phyloP scores from a whole-genome alignment of 2,888 invertebrate species.

The Adineta ricciae region DNA sequence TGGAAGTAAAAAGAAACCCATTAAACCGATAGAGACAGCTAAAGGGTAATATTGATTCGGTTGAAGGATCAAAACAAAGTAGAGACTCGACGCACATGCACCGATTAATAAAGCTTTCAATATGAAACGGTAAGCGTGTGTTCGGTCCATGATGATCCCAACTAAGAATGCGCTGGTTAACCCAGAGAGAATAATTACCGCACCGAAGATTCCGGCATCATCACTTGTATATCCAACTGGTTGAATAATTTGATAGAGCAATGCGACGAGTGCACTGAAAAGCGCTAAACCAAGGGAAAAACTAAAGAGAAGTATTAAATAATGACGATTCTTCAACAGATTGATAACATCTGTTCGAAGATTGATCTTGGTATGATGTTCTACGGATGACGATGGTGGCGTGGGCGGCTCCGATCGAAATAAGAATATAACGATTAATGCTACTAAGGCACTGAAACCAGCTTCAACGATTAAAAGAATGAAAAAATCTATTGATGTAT shows the following conservation, averaged over 20 bases:
- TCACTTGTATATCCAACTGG: not conserved
- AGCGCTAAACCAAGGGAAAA: not conserved
- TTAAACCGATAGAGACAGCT: not conserved
- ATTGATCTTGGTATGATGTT: not conserved
- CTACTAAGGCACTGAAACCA: not conserved
- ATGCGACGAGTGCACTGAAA: not conserved
- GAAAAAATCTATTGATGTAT: not conserved
- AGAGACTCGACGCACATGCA: not conserved
- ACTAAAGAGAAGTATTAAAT: not conserved
- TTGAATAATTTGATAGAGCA: not conserved
- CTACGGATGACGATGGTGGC: not conserved
- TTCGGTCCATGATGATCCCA: not conserved
- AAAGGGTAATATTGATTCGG: not conserved
- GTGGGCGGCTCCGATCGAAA: not conserved
- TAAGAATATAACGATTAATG: not conserved
- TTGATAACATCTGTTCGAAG: not conserved
- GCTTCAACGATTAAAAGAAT: not conserved
- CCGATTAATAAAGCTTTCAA: not conserved
- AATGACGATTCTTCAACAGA: not conserved
- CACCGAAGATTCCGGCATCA: not conserved
- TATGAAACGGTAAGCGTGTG: not conserved
- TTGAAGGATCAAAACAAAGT: not conserved
- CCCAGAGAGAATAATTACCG: not conserved
- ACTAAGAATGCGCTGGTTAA: not conserved
- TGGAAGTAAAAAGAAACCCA: not conserved